Percentiles rank a stretch among this genome's conserved stretches.
Conservation (phyloP, 2,113 vertebrate genomes). For the Gopherus evgoodei region DNA sequence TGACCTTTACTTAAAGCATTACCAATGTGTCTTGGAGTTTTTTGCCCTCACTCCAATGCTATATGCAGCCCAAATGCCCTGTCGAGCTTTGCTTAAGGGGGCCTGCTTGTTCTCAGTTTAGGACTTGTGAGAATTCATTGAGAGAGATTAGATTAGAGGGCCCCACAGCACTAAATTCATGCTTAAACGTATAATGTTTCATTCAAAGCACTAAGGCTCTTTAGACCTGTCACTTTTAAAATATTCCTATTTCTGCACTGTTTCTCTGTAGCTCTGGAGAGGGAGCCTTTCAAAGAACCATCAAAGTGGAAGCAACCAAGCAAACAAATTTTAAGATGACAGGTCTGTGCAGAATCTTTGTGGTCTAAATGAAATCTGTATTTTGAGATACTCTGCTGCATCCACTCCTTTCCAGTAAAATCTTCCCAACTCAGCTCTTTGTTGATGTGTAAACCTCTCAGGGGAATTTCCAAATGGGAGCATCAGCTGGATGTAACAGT, state of each 20-base stretch:
- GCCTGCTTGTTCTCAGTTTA: not conserved
- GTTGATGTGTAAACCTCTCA: slow-evolving; percentile 20
- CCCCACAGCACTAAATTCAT: slow-evolving; percentile 31
- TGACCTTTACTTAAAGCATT: not conserved
- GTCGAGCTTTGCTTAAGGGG: not conserved
- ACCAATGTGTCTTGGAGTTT: not conserved
- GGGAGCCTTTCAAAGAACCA: slow-evolving; percentile 29
- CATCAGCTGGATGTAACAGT: slow-evolving; percentile 28
- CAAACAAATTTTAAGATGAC: slow-evolving; percentile 61
- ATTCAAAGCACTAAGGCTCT: slow-evolving; percentile 20
- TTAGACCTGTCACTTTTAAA: slow-evolving; percentile 51
- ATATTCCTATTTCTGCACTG: not conserved
- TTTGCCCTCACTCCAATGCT: not conserved
- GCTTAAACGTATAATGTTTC: slow-evolving; percentile 42
- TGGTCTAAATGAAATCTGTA: slow-evolving; percentile 64
- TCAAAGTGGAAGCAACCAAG: slow-evolving; percentile 36
- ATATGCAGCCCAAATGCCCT: not conserved
- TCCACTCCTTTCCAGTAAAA: slow-evolving; percentile 41
- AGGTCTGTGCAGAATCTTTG: slow-evolving; percentile 21
- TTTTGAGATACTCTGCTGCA: slow-evolving; percentile 34
- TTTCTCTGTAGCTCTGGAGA: slow-evolving; percentile 32
- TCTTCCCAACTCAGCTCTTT: slow-evolving; percentile 60
- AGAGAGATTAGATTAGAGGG: slow-evolving; percentile 23
- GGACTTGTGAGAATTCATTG: not conserved
- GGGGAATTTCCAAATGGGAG: slow-evolving; percentile 5